Evolutionary conservation across 2,888 invertebrate genomes (phyloP), one percentile per base, ranked within the genome.

Genomic region (Melanotus villosus): DNA sequence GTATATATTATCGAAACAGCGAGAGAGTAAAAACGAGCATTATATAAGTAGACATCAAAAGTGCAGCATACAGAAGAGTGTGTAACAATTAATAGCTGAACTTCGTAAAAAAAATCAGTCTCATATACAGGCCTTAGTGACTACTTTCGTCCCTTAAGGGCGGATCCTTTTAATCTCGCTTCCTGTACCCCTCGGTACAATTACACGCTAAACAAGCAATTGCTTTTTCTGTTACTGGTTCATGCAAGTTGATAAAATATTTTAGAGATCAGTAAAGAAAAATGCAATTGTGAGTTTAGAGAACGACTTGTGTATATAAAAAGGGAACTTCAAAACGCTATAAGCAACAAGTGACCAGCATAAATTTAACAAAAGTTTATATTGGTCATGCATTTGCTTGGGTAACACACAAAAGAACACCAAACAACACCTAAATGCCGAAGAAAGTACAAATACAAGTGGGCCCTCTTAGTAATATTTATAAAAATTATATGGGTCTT

Each of bases 41-140:
- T n/a, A 63, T 47, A 63, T 54, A 63, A 30, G 45, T 65, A 64
- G 45, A 70, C 67, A 70, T 70, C 16, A 38, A 63, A 70, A 67
- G 68, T 71, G 71, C 68, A 65, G 60, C 52, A 60, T 68, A 68
- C 50, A 65, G 62, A 66, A 71, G 47, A 59, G 60, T 54, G 65
- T 71, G 60, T 71, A 71, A 68, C 65, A 68, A 68, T 57, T 64
- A 62, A 32, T 62, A 73, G 63, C 63, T 70, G 65, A 65, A 70
- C 47, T 54, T 62, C 54, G 78, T 80, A 79, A 78, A 80, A 78
- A 79, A 80, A 80, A 80, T 80, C 80, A 80, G 80, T 80, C 80
- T 80, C 78, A 78, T 79, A 68, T 78, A 77, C 78, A 78, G 76
- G 76, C 77, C 75, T 76, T 77, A 73, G 65, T 73, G 54, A 60